Evolutionary conservation across 2,797 vertebrate genomes (phyloP).

Genomic region (Urophycis tenuis): DNA sequence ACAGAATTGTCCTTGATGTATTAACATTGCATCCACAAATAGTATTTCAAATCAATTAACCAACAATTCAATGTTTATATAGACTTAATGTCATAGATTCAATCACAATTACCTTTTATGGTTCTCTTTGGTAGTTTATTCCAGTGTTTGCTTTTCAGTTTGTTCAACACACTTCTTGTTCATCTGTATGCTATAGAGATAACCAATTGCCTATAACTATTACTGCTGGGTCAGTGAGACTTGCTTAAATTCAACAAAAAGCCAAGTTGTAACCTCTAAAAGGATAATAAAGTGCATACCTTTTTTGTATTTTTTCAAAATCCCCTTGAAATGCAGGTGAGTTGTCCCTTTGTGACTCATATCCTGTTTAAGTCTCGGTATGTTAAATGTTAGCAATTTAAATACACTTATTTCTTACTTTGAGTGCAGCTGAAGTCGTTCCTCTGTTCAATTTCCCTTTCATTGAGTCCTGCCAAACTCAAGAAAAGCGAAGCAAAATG

Average conservation of each 20-base stretch:
- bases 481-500: slow-evolving; percentile 20
- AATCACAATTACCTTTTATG: background rate
- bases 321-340: slow-evolving; percentile 52
- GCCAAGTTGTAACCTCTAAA: slow-evolving; percentile 48
- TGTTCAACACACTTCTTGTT: background rate
- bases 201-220: background rate
- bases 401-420: background rate
- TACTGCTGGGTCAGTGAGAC: background rate
- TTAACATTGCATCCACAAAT: background rate
- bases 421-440: slow-evolving; percentile 38
- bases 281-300: slow-evolving; percentile 37
- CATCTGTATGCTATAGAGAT: background rate
- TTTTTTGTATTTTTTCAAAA: slow-evolving; percentile 45
- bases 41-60: background rate
- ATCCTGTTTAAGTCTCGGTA: slow-evolving; percentile 27
- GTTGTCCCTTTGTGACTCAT: slow-evolving; percentile 48
- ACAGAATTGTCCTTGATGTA: background rate
- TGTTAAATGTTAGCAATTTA: background rate
- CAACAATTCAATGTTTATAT: background rate
- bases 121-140: background rate
- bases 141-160: background rate
- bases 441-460: slow-evolving; percentile 35
- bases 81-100: background rate
- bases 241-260: background rate
- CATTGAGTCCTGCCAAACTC: slow-evolving; percentile 32